Evolutionary conservation across 2,888 invertebrate species (phyloP).

Genomic region (Epinotia brunnichana): DNA sequence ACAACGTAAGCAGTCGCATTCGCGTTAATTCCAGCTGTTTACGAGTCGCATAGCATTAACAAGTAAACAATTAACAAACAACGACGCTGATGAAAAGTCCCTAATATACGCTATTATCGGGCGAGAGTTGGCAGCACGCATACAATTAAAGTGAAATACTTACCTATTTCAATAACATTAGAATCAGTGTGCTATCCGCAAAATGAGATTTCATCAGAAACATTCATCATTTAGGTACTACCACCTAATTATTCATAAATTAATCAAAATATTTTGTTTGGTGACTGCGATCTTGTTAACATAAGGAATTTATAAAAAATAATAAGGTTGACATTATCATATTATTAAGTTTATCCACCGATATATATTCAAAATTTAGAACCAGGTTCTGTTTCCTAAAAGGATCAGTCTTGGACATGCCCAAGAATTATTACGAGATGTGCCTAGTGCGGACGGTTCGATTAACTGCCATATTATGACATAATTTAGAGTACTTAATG

Average conservation of each 20-base stretch:
- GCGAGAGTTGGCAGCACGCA: background rate
- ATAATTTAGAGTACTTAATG: slow-evolving; percentile 78
- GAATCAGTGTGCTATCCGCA: background rate
- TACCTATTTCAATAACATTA: background rate
- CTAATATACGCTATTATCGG: too few relatives aligned
- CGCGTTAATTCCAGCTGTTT: slow-evolving; percentile 2
- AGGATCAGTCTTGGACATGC: slow-evolving; percentile 64
- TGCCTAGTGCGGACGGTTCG: slow-evolving; percentile 80
- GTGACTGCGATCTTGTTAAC: slow-evolving; percentile 8
- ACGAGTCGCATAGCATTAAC: slow-evolving; percentile 3
- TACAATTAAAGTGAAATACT: too few relatives aligned
- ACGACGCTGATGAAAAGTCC: background rate
- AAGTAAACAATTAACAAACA: slow-evolving; percentile 2
- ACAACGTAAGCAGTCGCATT: slow-evolving; percentile 2
- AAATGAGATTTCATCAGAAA: background rate
- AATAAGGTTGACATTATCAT: slow-evolving; percentile 7
- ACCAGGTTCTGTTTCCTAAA: slow-evolving; percentile 71
- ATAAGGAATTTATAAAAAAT: slow-evolving; percentile 3
- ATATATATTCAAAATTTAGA: slow-evolving; percentile 74
- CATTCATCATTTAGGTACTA: too few relatives aligned
- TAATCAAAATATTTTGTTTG: background rate
- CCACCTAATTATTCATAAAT: background rate
- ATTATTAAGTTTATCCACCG: slow-evolving; percentile 66
- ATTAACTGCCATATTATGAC: slow-evolving; percentile 84
- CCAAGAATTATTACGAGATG: slow-evolving; percentile 63